phyloP scores from a whole-genome alignment of 2,797 vertebrate genomes.

The Pangasius krempfi region DNA sequence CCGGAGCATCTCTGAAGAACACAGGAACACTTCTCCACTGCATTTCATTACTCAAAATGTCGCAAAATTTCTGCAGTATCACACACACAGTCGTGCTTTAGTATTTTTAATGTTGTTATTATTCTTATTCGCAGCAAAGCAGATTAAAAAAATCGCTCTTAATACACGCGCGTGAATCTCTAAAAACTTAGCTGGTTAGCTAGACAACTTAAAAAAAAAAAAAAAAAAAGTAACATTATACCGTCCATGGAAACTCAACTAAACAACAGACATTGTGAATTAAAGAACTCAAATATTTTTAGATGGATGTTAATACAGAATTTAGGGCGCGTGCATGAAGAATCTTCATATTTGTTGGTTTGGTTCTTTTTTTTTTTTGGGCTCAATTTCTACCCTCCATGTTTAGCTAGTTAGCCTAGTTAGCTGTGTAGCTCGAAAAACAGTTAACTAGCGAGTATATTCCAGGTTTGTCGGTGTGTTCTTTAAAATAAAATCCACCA shows the following conservation, averaged over 20 bases:
- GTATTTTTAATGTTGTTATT: background rate
- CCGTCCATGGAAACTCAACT: slow-evolving; percentile 24
- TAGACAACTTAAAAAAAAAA: slow-evolving; percentile 41
- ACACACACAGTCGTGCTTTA: slow-evolving; percentile 25
- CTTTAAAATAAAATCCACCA: background rate
- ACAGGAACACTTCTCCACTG: background rate
- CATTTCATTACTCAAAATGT: background rate
- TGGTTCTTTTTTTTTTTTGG: slow-evolving; percentile 9
- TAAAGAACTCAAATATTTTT: background rate
- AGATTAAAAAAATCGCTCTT: background rate
- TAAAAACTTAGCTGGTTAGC: slow-evolving; percentile 46
- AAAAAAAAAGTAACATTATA: slow-evolving; percentile 21
- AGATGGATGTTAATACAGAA: background rate
- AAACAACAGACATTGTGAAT: background rate
- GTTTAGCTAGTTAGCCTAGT: slow-evolving; percentile 58
- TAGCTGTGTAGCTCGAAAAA: slow-evolving; percentile 43
- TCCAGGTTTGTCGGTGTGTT: background rate
- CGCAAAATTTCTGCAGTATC: background rate
- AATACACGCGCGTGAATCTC: background rate
- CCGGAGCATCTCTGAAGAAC: slow-evolving; percentile 30
- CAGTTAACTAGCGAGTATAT: slow-evolving; percentile 34
- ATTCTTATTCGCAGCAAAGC: background rate
- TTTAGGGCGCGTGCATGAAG: background rate
- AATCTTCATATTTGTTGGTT: slow-evolving; percentile 10
- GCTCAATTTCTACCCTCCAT: slow-evolving; percentile 59